These are phyloP conservation scores for Asarcornis scutulata DNA, from an alignment of 2,113 vertebrate genomes.

Conservation along the genomic window DNA sequence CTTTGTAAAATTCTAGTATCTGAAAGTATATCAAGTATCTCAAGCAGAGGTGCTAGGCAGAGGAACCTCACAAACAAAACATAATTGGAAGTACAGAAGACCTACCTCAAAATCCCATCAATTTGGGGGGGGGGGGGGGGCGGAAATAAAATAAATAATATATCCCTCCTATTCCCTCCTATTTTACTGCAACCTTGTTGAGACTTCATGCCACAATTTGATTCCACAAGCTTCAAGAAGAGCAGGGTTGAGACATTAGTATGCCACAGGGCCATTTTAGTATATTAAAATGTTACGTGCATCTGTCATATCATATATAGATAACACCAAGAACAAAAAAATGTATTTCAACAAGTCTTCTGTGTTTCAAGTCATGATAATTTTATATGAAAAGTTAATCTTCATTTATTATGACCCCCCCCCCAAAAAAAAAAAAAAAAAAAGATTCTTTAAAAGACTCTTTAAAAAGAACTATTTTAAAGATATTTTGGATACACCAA, in stretches of 20 bases:
- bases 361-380: accelerated
- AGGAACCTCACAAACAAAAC: not conserved
- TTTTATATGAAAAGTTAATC: not conserved
- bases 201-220: not conserved
- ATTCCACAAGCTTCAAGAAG: not conserved
- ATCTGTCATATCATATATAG: not conserved
- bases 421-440: not conserved
- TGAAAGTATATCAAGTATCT: not conserved
- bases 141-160: not conserved
- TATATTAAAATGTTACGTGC: not conserved
- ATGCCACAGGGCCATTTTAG: not conserved
- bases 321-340: not conserved
- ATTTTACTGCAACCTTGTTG: not conserved
- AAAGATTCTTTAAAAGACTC: too few species aligned
- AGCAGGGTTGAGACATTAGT: not conserved
- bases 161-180: not conserved
- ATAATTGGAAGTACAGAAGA: not conserved
- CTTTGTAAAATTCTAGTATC: not conserved
- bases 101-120: accelerated
- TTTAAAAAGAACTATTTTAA: not conserved
- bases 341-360: not conserved
- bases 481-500: not conserved
- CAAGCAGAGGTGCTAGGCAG: not conserved
- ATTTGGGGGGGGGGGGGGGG: not conserved
- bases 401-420: not conserved